Evolutionary conservation across 2,113 vertebrate species (phyloP).

Genomic region (Leptobrachium leishanense): DNA sequence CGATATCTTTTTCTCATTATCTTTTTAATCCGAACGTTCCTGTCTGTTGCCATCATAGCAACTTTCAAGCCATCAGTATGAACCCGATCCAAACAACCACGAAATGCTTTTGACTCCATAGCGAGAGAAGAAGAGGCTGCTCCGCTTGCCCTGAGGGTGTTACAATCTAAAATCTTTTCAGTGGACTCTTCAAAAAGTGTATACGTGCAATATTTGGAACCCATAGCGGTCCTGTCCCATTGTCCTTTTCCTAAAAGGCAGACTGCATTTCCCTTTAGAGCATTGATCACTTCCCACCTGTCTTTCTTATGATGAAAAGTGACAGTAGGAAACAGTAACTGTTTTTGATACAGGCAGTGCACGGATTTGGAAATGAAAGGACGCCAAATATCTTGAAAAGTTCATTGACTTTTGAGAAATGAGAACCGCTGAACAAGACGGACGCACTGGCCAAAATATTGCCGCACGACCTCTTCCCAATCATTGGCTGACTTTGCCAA

Average conservation of each 20-base stretch:
- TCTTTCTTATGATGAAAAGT: background rate
- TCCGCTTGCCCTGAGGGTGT: background rate
- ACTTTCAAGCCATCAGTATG: background rate
- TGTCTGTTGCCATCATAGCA: background rate
- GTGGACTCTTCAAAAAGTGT: background rate
- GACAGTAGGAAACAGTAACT: background rate
- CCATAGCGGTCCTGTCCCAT: background rate
- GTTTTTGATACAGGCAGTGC: background rate
- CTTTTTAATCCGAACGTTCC: background rate
- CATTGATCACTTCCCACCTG: background rate
- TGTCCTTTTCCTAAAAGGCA: background rate
- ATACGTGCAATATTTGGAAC: background rate
- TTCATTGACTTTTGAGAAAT: background rate
- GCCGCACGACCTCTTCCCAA: background rate
- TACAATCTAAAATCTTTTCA: background rate
- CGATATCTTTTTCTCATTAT: background rate
- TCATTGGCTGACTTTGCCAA: conserved; percentile 7
- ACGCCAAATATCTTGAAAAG: background rate
- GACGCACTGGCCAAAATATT: background rate
- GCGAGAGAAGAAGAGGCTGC: background rate
- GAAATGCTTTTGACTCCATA: background rate
- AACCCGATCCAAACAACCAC: background rate
- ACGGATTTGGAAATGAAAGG: background rate
- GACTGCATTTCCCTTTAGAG: background rate
- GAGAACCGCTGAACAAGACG: background rate